Base-by-base conservation (phyloP, 2,113 vertebrate species). In the Vulpes ferrilata region DNA sequence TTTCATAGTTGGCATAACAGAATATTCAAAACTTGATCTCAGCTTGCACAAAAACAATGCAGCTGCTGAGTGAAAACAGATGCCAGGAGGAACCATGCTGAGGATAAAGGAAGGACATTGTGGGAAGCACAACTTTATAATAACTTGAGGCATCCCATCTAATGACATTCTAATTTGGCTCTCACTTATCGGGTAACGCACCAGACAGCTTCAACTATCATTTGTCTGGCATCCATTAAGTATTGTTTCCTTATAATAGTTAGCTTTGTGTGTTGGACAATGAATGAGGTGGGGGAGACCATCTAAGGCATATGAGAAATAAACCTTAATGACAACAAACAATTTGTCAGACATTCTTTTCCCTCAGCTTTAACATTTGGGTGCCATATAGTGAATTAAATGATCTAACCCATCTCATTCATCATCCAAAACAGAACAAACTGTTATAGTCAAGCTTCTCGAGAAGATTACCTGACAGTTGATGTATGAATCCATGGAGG, bases 401-500 rank as follows among this genome's bases (percentile, higher is more conserved):
- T 91, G 88, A 93, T 96, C 90, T 97, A 89, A 79, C 85, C 85
- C 96, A 95, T 96, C 97, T 97, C 98, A 98, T 98, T 97, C 95
- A 98, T 98, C 98, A 98, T 96, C 94, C 82, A 35, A 97, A 95
- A 85, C 32, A 73, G 95, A 95, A 80, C 43, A 86, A 82, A 97
- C 48, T 48, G 80, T 71, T 93, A 60, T 30, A 97, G 90, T 90
- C 90, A 94, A 55, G 92, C 92, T 96, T 91, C 78, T 95, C 94
- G n/a, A 93, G 88, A 88, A 94, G 95, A 96, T 95, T 91, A 95
- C 83, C 90, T 93, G 97, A 97, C 97, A 96, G 93, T 79, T 96
- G 88, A 96, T 93, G 86, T 83, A 96, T 97, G 94, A 98, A 96
- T 97, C 94, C 67, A 90, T 22, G 1, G 16, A 91, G 90, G 71